These are phyloP conservation scores for Bovichtus diacanthus DNA, from an alignment of 2,797 vertebrate species.

Conservation along the genomic window DNA sequence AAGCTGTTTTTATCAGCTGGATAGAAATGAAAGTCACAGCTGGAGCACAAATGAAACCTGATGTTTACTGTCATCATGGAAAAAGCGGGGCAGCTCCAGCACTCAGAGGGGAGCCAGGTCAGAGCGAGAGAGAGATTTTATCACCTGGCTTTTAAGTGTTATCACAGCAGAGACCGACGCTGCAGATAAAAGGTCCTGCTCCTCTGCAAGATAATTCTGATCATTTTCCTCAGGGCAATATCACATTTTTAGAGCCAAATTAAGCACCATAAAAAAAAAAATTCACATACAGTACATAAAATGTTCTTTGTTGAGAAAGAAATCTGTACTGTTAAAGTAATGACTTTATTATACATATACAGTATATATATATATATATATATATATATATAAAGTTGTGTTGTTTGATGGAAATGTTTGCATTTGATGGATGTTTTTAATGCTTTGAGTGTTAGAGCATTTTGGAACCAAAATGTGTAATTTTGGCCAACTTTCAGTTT, in stretches of 20 bases:
- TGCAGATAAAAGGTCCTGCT: background rate
- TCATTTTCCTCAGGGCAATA: background rate
- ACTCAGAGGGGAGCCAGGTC: background rate
- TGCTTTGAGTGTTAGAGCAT: too few species aligned
- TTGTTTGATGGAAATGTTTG: too few species aligned
- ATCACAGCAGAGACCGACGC: background rate
- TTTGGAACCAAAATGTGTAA: too few species aligned
- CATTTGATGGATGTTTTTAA: too few species aligned
- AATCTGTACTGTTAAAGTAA: background rate
- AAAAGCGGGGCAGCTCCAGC: background rate
- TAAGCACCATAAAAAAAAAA: background rate
- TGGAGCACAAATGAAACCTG: slow-evolving; percentile 16
- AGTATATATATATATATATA: too few species aligned
- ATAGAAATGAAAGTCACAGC: slow-evolving; percentile 23
- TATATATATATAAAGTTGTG: too few species aligned
- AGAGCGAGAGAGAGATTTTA: background rate
- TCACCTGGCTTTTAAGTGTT: background rate
- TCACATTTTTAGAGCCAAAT: background rate
- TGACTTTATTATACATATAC: background rate
- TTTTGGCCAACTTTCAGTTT: too few species aligned
- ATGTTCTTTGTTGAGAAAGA: slow-evolving; percentile 1
- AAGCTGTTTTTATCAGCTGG: slow-evolving; percentile 14
- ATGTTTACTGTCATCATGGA: slow-evolving; percentile 7
- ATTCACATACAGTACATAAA: background rate
- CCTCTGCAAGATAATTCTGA: background rate